Base-by-base conservation (phyloP, 2,888 invertebrate species). In the Metalampra italica region DNA sequence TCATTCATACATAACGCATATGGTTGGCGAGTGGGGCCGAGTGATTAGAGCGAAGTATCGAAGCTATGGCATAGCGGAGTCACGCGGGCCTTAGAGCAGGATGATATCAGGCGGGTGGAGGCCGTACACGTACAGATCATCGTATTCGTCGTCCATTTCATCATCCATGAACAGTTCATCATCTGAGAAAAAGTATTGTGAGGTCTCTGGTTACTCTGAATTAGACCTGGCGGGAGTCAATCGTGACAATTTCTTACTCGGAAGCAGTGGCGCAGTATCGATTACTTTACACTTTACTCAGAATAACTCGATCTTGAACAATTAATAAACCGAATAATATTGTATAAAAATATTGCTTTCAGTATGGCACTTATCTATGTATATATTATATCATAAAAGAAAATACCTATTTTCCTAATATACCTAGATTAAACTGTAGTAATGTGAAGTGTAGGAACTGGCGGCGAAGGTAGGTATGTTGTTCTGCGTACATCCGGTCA, bases 81-180 rank as follows among this genome's bases (percentile, higher is more conserved):
- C 22, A 34, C 32, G 34, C 37, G 15, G 45, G 32, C 7, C 9
- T 48, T 71, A 76, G 32, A 78, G 62, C 43, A 83, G 61, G 46
- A 82, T 63, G 46, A 84, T 67, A 56, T 77, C 70, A 5, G 64
- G 75, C n/a, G 66, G 68, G 45, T 70, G 64, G 38, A 78, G 48
- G 3, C 71, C 75, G 56, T 65, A 68, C 44, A 68, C 66, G 56
- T 65, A 71, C 38, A 78, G 45, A 7, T 59, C 70, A 11, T 78
- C 78, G 45, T 69, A 69, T 14, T 82, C 75, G 15, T 82, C 75
- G 8, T 79, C 75, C 29, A 77, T 52, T 4, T 80, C 82, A 4
- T 82, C 78, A 9, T 79, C 81, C 52, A 80, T 51, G 45, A 71
- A 78, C 37, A 74, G 43, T 30, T 82, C 83, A 32, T 85, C 83